Evolutionary conservation across 1,140 invertebrate genomes (phyloP), one percentile per base, ranked within the genome.

Genomic region (Homalodisca vitripennis): DNA sequence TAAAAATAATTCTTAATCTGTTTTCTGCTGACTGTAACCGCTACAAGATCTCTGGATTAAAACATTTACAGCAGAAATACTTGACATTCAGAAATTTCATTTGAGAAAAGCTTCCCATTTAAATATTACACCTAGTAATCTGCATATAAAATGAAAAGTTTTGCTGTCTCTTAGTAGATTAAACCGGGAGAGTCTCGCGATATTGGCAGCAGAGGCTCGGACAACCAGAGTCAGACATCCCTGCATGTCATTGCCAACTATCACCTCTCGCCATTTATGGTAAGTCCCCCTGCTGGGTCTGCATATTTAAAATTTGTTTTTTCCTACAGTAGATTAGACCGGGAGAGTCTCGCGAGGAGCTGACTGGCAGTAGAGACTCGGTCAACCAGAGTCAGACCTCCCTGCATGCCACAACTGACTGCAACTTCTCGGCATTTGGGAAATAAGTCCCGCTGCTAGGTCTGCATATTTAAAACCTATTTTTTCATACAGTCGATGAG

Each of bases 231-330:
- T 77, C 78, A 30, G 68, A 78, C 63, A 72, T 73, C 57, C 66
- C 72, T 70, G 22, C 64, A 72, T 2, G 29, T 53, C 26, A 78
- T 79, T 20, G 75, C 73, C 64, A 74, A 73, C 26, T 62, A 22
- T 6, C 24, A 51, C 34, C 85, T 95, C 48, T 89, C 90, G 20
- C 84, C 87, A 41, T 48, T 86, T 91, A 67, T 93, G 95, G 95
- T 77, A 87, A 87, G 65, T 95, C 91, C 79, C 82, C 95, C 30
- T 41, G 17, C 34, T 41, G 34, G 17, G 34, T 41, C 17, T 41
- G 34, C n/a, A n/a, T n/a, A n/a, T n/a, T n/a, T n/a, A n/a, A n/a
- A n/a, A n/a, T n/a, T n/a, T 41, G 34, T 41, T 41, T 12, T 22
- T 17, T 53, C 3, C 20, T 53, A 14, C 20, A 60, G 55, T 13